phyloP scores from a whole-genome alignment of 2,888 invertebrate species.

The Ophion costatus region DNA sequence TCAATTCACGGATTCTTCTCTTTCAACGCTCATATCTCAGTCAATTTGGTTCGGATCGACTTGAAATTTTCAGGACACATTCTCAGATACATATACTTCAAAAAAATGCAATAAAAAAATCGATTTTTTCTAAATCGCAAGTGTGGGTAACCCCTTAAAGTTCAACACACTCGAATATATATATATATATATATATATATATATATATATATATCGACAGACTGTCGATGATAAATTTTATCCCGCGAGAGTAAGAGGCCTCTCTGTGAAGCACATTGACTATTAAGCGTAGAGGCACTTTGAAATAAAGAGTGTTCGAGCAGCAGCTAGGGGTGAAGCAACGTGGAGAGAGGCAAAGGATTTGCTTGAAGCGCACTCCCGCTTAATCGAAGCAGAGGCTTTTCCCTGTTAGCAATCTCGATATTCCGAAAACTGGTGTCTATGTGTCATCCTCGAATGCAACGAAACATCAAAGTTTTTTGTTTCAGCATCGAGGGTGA shows the following conservation, averaged over 20 bases:
- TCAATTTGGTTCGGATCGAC: no score
- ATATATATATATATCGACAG: background rate
- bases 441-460: conserved; percentile 1
- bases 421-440: conserved; percentile 25
- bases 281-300: conserved; percentile 39
- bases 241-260: conserved; percentile 4
- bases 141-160: no score
- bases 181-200: no score
- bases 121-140: no score
- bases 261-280: conserved; percentile 25
- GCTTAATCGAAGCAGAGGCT: conserved; percentile 40
- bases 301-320: background rate
- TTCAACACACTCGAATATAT: no score
- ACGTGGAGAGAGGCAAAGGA: background rate
- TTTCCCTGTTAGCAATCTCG: conserved; percentile 49
- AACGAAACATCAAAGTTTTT: conserved; percentile 53
- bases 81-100: no score
- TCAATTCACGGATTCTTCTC: no score
- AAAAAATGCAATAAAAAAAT: no score
- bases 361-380: conserved; percentile 36
- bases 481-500: conserved; percentile 82
- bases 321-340: background rate
- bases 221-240: conserved; percentile 40
- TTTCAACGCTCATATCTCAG: no score
- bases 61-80: no score